Conservation (phyloP, 2,113 vertebrate species). For the Callaeas wilsoni region DNA sequence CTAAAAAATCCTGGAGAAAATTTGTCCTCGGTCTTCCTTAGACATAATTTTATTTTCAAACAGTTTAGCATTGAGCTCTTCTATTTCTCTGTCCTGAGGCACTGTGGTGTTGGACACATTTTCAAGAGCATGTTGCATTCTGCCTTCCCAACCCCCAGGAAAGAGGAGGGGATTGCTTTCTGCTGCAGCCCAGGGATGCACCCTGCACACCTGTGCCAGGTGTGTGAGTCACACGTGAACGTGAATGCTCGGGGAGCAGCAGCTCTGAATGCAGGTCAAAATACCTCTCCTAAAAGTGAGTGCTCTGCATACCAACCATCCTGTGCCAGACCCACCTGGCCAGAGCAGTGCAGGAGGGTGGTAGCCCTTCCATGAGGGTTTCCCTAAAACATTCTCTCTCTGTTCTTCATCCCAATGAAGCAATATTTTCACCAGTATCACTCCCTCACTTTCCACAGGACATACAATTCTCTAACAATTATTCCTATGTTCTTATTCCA, state of each 20-base stretch:
- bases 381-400: not conserved
- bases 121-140: not conserved
- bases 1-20: slow-evolving; percentile 30
- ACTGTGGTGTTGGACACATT: not conserved
- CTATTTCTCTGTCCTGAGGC: not conserved
- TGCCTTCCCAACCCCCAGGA: not conserved
- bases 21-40: slow-evolving; percentile 28
- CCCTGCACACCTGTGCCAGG: not conserved
- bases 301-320: not conserved
- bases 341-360: not conserved
- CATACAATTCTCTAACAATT: not conserved
- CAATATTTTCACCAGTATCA: not conserved
- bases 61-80: not conserved
- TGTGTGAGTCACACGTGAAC: fast-evolving
- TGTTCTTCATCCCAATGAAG: not conserved
- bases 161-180: not conserved
- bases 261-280: not conserved
- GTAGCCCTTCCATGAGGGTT: fast-evolving
- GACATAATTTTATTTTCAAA: slow-evolving; percentile 62
- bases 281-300: not conserved
- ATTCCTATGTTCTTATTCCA: not conserved
- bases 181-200: not conserved
- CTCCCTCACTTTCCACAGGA: slow-evolving; percentile 13
- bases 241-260: not conserved
- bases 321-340: too few relatives aligned